These are phyloP conservation scores for Scelioninae gen. 1 DNA, from an alignment of 2,888 invertebrate species.

Conservation along the genomic window DNA sequence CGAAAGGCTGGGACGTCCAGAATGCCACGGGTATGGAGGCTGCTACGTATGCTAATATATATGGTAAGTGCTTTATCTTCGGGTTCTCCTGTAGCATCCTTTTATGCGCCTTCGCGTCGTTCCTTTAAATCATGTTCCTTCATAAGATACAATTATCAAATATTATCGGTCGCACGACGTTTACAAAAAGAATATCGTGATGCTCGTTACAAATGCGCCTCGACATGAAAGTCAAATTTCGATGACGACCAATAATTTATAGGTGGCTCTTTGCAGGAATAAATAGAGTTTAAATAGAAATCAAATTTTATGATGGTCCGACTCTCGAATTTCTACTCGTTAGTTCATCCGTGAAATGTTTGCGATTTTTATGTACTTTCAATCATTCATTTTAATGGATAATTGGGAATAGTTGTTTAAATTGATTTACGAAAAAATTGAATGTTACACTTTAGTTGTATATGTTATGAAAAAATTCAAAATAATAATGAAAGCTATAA, in stretches of 20 bases:
- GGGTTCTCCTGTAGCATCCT: constrained; percentile 36
- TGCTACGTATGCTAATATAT: constrained; percentile 84
- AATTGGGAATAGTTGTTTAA: not conserved
- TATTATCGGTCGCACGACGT: constrained; percentile 61
- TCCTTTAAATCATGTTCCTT: constrained; percentile 61
- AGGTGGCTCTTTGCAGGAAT: constrained; percentile 3
- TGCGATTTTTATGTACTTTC: not conserved
- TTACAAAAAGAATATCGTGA: constrained; percentile 36
- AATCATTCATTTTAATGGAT: not conserved
- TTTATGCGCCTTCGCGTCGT: constrained; percentile 46
- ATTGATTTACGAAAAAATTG: not conserved
- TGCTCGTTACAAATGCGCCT: constrained; percentile 19
- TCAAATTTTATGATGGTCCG: constrained; percentile 1
- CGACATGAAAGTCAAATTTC: constrained; percentile 37
- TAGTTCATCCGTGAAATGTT: not conserved
- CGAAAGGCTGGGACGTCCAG: constrained; percentile 83
- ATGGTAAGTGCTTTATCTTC: constrained; percentile 79
- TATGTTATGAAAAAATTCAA: too few relatives aligned
- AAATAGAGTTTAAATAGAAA: constrained; percentile 14
- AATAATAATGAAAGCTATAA: too few relatives aligned
- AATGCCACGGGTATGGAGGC: constrained; percentile 83
- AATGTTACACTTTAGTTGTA: too few relatives aligned
- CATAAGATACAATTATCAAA: constrained; percentile 67
- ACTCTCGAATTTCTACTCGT: not conserved
- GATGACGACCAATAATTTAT: constrained; percentile 45